These are phyloP conservation scores for Progne subis DNA, from an alignment of 2,113 vertebrate species.

Conservation along the genomic window DNA sequence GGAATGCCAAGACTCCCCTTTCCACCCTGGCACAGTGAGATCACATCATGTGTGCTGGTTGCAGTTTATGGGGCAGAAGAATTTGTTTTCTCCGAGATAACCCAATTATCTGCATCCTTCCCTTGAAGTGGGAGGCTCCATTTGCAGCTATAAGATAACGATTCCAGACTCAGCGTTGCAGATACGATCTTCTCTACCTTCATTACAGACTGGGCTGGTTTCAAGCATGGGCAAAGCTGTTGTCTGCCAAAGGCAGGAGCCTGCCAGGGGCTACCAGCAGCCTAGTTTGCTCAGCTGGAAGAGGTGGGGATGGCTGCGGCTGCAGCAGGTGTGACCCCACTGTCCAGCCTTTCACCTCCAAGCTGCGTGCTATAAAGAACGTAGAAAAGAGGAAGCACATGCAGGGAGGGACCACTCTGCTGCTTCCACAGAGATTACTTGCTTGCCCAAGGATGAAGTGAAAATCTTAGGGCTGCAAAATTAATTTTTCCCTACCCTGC, in stretches of 20 bases:
- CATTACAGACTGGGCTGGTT: neutral
- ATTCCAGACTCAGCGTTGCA: neutral
- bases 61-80: neutral
- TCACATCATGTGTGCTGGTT: neutral
- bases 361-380: fast-evolving
- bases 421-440: neutral
- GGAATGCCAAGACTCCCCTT: neutral
- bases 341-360: neutral
- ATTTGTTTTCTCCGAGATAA: neutral
- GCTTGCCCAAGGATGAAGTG: neutral
- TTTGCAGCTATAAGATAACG: neutral
- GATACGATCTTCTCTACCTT: neutral
- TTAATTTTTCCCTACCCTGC: constrained; percentile 1
- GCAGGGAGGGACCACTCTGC: neutral
- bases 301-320: neutral
- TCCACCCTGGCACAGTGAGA: neutral
- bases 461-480: constrained; percentile 30
- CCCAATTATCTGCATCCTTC: neutral
- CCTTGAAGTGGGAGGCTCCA: neutral
- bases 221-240: neutral
- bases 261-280: neutral
- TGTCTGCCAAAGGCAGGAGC: neutral
- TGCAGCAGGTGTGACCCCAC: neutral
- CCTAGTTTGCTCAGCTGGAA: neutral
- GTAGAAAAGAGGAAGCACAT: neutral